A percentile compares a stretch with the other conserved stretches of the same genome.
Conservation (phyloP, 2,888 invertebrate species). For the Adelphocoris suturalis region DNA sequence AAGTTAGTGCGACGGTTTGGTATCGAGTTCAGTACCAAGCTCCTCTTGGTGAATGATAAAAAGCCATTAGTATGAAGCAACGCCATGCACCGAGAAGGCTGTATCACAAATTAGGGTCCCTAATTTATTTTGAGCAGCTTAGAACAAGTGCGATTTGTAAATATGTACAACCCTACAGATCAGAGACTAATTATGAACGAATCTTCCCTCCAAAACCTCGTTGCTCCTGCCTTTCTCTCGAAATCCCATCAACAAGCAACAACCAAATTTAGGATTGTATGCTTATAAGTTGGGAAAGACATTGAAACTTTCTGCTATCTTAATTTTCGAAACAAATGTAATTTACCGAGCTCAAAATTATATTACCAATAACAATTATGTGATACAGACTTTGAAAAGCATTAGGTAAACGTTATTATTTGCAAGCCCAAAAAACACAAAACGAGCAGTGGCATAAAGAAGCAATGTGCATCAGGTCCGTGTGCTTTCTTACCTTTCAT, state of each 20-base stretch:
- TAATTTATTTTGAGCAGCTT: not conserved
- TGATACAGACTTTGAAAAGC: not conserved
- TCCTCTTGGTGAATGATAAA: not conserved
- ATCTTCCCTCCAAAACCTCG: too few relatives aligned
- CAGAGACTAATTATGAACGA: too few relatives aligned
- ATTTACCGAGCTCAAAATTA: too few relatives aligned
- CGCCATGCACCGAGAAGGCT: not conserved
- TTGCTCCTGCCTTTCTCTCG: too few relatives aligned
- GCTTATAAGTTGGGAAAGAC: too few relatives aligned
- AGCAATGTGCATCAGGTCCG: conserved; percentile 14
- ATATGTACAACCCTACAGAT: too few relatives aligned
- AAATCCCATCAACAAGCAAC: too few relatives aligned
- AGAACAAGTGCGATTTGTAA: too few relatives aligned
- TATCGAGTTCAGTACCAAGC: not conserved
- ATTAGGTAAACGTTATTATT: not conserved
- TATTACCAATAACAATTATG: too few relatives aligned
- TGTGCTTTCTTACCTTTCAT: conserved; percentile 74
- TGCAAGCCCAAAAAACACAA: not conserved
- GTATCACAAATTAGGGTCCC: not conserved
- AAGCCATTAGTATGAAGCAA: not conserved
- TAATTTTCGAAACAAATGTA: too few relatives aligned
- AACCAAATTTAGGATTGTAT: too few relatives aligned
- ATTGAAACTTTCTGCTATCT: too few relatives aligned
- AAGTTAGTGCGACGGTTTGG: not conserved
- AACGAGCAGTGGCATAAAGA: conserved; percentile 21